Percentiles rank a stretch among this genome's conserved stretches.
These are phyloP conservation scores for Agriopis marginaria DNA, from an alignment of 2,888 invertebrate genomes.

Conservation along the genomic window DNA sequence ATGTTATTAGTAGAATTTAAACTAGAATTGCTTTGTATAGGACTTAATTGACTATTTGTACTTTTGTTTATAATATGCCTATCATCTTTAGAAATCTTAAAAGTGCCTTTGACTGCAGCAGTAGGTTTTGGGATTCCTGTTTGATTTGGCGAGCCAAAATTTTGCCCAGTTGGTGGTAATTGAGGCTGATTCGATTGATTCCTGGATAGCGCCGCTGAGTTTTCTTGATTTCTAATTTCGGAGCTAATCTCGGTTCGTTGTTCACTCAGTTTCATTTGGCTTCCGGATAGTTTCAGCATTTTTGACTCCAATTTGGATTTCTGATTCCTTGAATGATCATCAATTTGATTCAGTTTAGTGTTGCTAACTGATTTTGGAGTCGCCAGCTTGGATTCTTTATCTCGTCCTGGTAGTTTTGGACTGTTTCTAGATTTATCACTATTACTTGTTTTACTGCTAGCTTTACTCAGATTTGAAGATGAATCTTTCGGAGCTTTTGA, in stretches of 20 bases:
- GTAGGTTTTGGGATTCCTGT: slow-evolving; percentile 95
- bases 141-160: slow-evolving; percentile 68
- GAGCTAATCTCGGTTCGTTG: slow-evolving; percentile 62
- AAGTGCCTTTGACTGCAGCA: slow-evolving; percentile 96
- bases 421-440: slow-evolving; percentile 80
- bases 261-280: slow-evolving; percentile 77
- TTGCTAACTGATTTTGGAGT: slow-evolving; percentile 83
- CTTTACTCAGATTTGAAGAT: slow-evolving; percentile 72
- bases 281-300: slow-evolving; percentile 81
- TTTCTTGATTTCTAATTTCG: slow-evolving; percentile 62
- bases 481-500: slow-evolving; percentile 80
- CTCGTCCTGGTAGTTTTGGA: slow-evolving; percentile 76
- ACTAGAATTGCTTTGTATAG: slow-evolving; percentile 86
- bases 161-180: slow-evolving; percentile 79
- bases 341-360: slow-evolving; percentile 80
- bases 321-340: slow-evolving; percentile 71
- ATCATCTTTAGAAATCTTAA: slow-evolving; percentile 89
- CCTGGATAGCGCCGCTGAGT: slow-evolving; percentile 55
- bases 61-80: slow-evolving; percentile 83
- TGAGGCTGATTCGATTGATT: slow-evolving; percentile 60
- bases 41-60: slow-evolving; percentile 85
- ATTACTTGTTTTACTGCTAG: slow-evolving; percentile 68
- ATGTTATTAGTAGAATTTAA: slow-evolving; percentile 84
- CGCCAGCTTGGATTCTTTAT: slow-evolving; percentile 83
- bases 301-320: slow-evolving; percentile 74